These are phyloP conservation scores for Globodera rostochiensis DNA, from an alignment of 1,140 invertebrate species.

Conservation along the genomic window DNA sequence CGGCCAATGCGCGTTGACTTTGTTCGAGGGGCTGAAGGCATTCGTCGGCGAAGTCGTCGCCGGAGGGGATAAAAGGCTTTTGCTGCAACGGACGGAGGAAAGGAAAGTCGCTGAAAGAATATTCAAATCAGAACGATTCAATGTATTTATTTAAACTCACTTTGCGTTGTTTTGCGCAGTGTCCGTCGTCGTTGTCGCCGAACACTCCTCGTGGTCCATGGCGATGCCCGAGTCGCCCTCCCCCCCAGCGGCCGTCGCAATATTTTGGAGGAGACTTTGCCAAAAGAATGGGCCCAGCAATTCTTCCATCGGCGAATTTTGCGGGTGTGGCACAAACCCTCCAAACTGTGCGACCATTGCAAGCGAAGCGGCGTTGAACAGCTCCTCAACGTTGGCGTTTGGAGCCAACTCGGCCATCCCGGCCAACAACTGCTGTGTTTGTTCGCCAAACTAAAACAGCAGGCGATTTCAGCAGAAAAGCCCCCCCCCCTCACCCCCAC, in stretches of 20 bases:
- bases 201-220: background rate
- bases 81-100: background rate
- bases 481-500: background rate
- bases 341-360: slow-evolving; percentile 7
- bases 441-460: background rate
- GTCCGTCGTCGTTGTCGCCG: background rate
- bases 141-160: background rate
- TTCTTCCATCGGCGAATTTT: background rate
- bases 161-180: background rate
- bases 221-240: slow-evolving; percentile 8
- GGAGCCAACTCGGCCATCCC: slow-evolving; percentile 7
- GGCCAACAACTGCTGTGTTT: background rate
- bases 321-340: background rate
- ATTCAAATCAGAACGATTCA: background rate
- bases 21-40: background rate
- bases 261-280: background rate
- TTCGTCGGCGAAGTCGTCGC: background rate
- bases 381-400: background rate
- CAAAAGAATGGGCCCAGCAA: background rate
- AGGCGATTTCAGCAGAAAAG: background rate
- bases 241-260: background rate
- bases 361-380: slow-evolving; percentile 5
- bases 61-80: background rate
- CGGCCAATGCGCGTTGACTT: background rate
- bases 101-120: background rate